Evolutionary conservation across 2,888 invertebrate species (phyloP).

Genomic region (Sympetrum striolatum): DNA sequence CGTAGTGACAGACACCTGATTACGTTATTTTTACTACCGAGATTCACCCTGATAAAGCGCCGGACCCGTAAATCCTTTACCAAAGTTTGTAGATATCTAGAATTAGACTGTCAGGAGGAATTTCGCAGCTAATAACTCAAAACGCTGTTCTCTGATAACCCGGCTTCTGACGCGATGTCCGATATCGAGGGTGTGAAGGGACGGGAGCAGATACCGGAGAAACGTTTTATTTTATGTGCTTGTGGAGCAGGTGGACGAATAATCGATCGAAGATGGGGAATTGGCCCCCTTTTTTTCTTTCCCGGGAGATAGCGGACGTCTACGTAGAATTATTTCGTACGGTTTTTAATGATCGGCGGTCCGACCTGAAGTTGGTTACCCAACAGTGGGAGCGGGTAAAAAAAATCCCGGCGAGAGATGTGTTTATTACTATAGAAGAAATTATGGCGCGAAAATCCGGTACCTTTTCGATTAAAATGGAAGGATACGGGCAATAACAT

Average conservation of each 20-base stretch:
- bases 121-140: constrained; percentile 21
- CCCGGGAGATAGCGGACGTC: neutral
- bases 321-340: neutral
- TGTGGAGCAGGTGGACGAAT: constrained; percentile 17
- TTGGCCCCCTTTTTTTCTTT: neutral
- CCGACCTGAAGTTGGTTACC: neutral
- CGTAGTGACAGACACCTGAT: neutral
- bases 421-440: constrained; percentile 7
- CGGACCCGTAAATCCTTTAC: neutral
- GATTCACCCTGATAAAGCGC: neutral
- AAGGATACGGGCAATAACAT: neutral
- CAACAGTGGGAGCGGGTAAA: neutral
- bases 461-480: neutral
- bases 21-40: neutral
- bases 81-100: neutral
- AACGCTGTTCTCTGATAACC: neutral
- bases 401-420: neutral
- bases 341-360: constrained; percentile 9
- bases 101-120: constrained; percentile 8
- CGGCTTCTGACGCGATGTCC: neutral
- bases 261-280: neutral
- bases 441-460: neutral
- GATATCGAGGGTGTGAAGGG: neutral
- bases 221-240: neutral
- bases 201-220: neutral